Percentiles rank a stretch among this genome's conserved stretches.
Evolutionary conservation across 1,140 invertebrate genomes (phyloP).

Genomic region (Leptestheria dahalacensis): DNA sequence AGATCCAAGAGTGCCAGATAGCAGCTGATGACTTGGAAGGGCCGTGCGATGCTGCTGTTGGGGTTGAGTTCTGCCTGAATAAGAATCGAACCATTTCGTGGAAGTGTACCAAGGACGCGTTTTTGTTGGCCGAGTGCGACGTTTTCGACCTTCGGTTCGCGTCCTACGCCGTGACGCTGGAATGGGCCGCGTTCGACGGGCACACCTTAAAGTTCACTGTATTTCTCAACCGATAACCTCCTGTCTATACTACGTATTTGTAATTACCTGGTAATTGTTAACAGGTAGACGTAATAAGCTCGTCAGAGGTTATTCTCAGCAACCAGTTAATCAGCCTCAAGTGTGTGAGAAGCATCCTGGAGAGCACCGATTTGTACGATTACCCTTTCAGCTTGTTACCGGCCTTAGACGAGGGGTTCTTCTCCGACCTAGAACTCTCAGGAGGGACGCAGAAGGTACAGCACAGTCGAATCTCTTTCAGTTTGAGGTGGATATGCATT

Average conservation of each 20-base stretch:
- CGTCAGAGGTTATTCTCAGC: background rate
- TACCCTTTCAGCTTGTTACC: conserved; percentile 39
- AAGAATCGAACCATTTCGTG: background rate
- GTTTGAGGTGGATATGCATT: too few species aligned
- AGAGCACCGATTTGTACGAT: conserved; percentile 23
- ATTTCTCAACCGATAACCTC: too few species aligned
- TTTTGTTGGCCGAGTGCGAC: background rate
- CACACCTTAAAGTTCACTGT: background rate
- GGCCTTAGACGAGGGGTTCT: conserved; percentile 46
- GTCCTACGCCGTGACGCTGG: background rate
- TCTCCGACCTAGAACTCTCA: conserved; percentile 35
- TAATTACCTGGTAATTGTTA: background rate
- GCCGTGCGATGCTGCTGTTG: background rate
- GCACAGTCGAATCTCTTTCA: too few species aligned
- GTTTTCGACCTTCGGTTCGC: background rate
- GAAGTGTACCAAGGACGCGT: background rate
- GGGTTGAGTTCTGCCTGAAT: background rate
- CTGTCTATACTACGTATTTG: too few species aligned
- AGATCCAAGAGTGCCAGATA: background rate
- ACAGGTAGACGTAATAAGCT: background rate
- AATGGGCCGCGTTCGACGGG: background rate
- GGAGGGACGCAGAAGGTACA: too few species aligned
- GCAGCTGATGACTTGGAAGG: background rate
- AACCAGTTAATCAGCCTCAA: background rate
- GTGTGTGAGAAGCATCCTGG: background rate